These are phyloP conservation scores for Tachina lurida DNA, from an alignment of 2,888 invertebrate genomes.

Conservation along the genomic window DNA sequence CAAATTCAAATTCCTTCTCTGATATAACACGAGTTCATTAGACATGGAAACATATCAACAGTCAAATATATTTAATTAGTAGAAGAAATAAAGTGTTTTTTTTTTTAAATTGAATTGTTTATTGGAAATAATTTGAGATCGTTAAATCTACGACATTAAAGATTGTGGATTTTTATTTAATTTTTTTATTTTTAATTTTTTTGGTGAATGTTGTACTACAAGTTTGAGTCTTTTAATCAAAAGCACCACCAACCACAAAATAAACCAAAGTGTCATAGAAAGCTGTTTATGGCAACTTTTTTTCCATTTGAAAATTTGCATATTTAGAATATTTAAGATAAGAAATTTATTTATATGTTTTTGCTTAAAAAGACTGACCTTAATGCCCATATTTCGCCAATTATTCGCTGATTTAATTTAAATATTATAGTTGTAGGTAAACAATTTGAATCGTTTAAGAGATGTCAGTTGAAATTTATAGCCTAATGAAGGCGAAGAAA, in stretches of 20 bases:
- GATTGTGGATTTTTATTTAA: neutral
- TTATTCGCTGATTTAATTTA: neutral
- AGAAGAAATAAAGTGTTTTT: neutral
- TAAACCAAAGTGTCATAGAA: neutral
- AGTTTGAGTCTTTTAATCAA: constrained; percentile 25
- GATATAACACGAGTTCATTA: neutral
- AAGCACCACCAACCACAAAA: neutral
- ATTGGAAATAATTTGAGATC: constrained; percentile 32
- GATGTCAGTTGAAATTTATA: too few species aligned
- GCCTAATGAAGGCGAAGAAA: too few species aligned
- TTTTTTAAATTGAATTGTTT: constrained; percentile 9
- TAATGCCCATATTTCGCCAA: neutral
- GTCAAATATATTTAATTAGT: neutral
- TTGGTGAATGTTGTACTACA: constrained; percentile 57
- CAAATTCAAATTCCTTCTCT: constrained; percentile 16
- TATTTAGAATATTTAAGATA: constrained; percentile 28
- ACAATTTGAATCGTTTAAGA: too few species aligned
- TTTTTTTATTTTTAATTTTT: neutral
- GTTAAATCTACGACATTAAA: constrained; percentile 14
- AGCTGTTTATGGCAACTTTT: constrained; percentile 27
- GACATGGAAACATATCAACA: neutral
- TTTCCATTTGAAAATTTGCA: constrained; percentile 21
- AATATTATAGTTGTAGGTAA: too few species aligned
- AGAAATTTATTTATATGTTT: constrained; percentile 15
- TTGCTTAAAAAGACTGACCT: neutral